Base-by-base conservation (phyloP, 2,888 invertebrate species). In the Polyommatus iphigenia region DNA sequence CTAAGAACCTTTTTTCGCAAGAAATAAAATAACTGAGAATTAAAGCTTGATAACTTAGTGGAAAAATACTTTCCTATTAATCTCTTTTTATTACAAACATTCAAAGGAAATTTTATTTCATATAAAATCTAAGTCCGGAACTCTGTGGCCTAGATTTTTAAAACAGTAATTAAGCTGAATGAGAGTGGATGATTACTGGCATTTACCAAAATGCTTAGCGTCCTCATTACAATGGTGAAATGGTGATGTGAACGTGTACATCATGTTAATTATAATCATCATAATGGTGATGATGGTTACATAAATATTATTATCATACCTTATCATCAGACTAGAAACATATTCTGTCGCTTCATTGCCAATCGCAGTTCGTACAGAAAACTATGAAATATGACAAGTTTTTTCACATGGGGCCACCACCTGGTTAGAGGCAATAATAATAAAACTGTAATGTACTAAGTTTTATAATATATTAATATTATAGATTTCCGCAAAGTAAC, bases 101-200 rank as follows among this genome's bases (percentile, higher is more conserved):
- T 75, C 75, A 75, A 75, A 75, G 75, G 75, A 75, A 73, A 75
- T 54, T 75, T 75, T 75, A 75, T 75, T 75, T 75, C 75, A 75
- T 75, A 75, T n/a, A n/a, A n/a, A n/a, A n/a, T 75, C 54, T 75
- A 75, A 54, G 75, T 75, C 75, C 24, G 50, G 54, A 75, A 15
- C n/a, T 75, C 54, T 7, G 75, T 75, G 50, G 75, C 75, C 75
- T 75, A 75, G 24, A 75, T 75, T 75, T 46, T 24, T 50, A 29
- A 73, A 73, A 75, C 54, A 50, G 75, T 75, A 75, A 75, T 54
- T 75, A 75, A 54, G 75, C 50, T 29, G 75, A 75, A 75, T 29
- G 3, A 54, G 50, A 54, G 50, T 75, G 75, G 75, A 46, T 50
- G 73, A 73, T 75, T 75, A 54, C 75, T 75, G 54, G 24, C 18